Evolutionary conservation across 2,113 vertebrate genomes (phyloP).

Genomic region (Aplodontia rufa): DNA sequence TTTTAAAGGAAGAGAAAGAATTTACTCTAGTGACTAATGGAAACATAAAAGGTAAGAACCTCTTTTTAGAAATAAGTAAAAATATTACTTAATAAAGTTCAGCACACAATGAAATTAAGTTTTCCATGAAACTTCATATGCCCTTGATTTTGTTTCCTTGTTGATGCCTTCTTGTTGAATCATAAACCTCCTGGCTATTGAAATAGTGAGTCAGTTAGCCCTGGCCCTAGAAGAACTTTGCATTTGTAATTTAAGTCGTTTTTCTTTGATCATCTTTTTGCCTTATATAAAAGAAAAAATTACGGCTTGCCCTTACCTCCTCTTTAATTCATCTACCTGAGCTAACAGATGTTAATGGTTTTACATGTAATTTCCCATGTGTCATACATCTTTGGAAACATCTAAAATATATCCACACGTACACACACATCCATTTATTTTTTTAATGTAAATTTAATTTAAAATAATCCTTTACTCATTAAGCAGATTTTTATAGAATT

Average conservation of each 20-base stretch:
- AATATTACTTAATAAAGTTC: slow-evolving; percentile 57
- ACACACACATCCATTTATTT: background rate
- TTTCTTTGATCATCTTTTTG: background rate
- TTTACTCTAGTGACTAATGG: slow-evolving; percentile 16
- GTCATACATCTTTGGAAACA: background rate
- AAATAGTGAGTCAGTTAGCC: background rate
- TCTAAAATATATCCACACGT: too few relatives aligned
- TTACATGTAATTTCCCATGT: background rate
- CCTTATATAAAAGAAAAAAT: background rate
- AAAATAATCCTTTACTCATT: background rate
- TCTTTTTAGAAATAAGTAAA: slow-evolving; percentile 36
- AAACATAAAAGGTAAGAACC: background rate
- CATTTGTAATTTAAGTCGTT: background rate
- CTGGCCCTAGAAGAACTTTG: background rate
- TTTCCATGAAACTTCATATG: background rate
- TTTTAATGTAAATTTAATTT: background rate
- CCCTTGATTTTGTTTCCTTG: slow-evolving; percentile 34
- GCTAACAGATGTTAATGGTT: background rate
- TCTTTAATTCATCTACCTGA: background rate
- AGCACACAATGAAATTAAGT: slow-evolving; percentile 31
- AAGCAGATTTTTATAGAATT: background rate
- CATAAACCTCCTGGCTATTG: slow-evolving; percentile 4
- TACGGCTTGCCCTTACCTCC: background rate
- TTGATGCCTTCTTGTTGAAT: slow-evolving; percentile 29
- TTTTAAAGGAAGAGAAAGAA: slow-evolving; percentile 20